Conservation (phyloP, 2,113 vertebrate genomes). For the Martes martes region DNA sequence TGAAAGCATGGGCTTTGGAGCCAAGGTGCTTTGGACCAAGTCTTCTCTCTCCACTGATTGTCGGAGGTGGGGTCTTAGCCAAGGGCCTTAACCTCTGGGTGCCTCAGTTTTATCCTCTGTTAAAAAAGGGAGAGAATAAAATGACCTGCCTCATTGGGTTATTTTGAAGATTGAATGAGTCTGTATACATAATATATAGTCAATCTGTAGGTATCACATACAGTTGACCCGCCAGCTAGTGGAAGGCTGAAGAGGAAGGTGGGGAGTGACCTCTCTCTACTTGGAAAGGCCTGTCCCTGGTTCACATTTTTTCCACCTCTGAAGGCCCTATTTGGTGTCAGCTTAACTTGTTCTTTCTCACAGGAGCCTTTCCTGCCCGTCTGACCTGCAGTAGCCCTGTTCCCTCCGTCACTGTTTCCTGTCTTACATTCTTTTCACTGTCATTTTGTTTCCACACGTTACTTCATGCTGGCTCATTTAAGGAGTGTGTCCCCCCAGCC, state of each 20-base stretch:
- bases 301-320: not conserved
- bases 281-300: not conserved
- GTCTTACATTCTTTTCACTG: not conserved
- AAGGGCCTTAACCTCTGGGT: not conserved
- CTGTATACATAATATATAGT: not conserved
- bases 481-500: not conserved
- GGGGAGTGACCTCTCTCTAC: not conserved
- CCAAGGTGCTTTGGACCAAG: no score
- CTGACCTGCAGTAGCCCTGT: fast-evolving
- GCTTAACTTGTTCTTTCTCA: not conserved
- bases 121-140: not conserved
- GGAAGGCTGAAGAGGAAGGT: not conserved
- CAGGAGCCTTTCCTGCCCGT: not conserved
- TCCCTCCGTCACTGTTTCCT: no score
- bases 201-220: fast-evolving
- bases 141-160: not conserved
- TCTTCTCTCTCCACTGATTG: not conserved
- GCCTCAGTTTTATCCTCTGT: not conserved
- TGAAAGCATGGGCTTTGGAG: not conserved
- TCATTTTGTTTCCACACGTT: no score
- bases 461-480: not conserved
- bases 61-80: not conserved
- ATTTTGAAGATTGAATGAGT: not conserved
- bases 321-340: not conserved
- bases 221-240: not conserved